Evolutionary conservation across 2,113 vertebrate genomes (phyloP).

Genomic region (Hymenochirus boettgeri): DNA sequence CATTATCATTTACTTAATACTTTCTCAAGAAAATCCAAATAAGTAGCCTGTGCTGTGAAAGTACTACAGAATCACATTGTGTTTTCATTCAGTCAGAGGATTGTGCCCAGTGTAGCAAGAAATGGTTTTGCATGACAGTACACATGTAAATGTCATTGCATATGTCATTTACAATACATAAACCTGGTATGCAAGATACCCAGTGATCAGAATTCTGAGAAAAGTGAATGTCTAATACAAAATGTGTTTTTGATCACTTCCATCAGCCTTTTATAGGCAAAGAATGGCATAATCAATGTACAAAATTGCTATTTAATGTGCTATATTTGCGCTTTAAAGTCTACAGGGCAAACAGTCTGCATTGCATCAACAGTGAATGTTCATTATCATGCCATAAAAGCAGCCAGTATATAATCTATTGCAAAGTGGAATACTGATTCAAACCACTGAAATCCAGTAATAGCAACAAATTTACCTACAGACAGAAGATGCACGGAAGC

Average conservation of each 20-base stretch:
- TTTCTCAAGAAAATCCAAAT: slow-evolving; percentile 55
- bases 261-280: slow-evolving; percentile 61
- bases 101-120: slow-evolving; percentile 70
- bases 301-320: slow-evolving; percentile 82
- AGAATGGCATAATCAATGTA: slow-evolving; percentile 65
- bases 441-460: slow-evolving; percentile 81
- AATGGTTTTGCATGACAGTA: slow-evolving; percentile 78
- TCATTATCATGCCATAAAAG: slow-evolving; percentile 79
- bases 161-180: slow-evolving; percentile 68
- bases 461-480: slow-evolving; percentile 96
- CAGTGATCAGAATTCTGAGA: slow-evolving; percentile 51
- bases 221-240: slow-evolving; percentile 56
- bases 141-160: slow-evolving; percentile 82
- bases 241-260: slow-evolving; percentile 70
- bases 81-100: slow-evolving; percentile 53
- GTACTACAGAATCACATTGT: slow-evolving; percentile 54
- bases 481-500: slow-evolving; percentile 96
- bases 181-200: slow-evolving; percentile 58
- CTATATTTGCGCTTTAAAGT: slow-evolving; percentile 75
- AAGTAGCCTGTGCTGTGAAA: slow-evolving; percentile 59
- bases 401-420: slow-evolving; percentile 89
- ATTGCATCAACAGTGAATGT: slow-evolving; percentile 82
- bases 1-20: slow-evolving; percentile 50
- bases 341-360: slow-evolving; percentile 81
- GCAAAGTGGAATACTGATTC: slow-evolving; percentile 75